Conservation (phyloP, 2,113 vertebrate genomes). For the Theristicus caerulescens region DNA sequence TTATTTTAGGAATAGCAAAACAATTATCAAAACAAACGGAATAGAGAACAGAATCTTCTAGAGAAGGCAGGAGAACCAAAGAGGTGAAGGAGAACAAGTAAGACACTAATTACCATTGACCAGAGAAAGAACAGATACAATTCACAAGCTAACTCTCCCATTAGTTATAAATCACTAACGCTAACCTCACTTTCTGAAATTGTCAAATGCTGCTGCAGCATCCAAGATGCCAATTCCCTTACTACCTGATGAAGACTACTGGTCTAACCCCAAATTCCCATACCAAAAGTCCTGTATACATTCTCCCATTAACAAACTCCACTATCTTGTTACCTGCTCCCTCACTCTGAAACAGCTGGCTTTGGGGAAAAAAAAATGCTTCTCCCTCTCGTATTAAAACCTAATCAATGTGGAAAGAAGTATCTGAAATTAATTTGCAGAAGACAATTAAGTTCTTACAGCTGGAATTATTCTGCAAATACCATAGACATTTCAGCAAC, state of each 20-base stretch:
- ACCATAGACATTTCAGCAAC: neutral
- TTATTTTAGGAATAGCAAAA: neutral
- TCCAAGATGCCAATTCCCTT: neutral
- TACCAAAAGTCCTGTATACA: neutral
- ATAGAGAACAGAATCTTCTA: neutral
- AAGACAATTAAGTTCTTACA: neutral
- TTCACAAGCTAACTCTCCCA: neutral
- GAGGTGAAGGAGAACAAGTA: neutral
- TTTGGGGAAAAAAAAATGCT: neutral
- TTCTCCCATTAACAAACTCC: neutral
- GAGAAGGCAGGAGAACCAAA: neutral
- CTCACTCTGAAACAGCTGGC: neutral
- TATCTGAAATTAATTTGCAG: neutral
- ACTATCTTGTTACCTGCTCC: neutral
- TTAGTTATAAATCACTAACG: neutral
- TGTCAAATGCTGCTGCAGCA: neutral
- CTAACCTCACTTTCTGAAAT: neutral
- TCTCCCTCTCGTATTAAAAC: neutral
- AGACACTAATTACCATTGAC: neutral
- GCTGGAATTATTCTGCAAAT: neutral
- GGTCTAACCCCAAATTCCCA: neutral
- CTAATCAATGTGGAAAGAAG: neutral
- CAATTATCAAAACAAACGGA: neutral
- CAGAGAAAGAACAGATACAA: neutral
- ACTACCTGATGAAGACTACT: neutral